These are phyloP conservation scores for Conus betulinus DNA, from an alignment of 1,140 invertebrate species.

Conservation along the genomic window DNA sequence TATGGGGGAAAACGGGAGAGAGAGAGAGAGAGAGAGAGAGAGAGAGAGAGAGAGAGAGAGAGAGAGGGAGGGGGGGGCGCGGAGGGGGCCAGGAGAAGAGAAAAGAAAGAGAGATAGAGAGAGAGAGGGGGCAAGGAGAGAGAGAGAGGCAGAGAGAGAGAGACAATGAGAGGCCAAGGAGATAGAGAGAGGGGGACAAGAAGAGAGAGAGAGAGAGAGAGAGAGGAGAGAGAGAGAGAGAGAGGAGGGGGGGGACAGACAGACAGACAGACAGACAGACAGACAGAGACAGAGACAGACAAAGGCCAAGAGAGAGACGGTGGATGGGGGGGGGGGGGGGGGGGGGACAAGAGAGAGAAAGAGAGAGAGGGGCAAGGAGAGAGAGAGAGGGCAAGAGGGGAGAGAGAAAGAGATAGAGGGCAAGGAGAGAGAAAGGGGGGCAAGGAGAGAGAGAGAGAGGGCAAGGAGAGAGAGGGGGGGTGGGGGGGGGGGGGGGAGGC, in stretches of 20 bases:
- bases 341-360: neutral
- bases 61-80: neutral
- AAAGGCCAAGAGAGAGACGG: neutral
- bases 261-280: conserved; percentile 1
- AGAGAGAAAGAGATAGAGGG: neutral
- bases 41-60: conserved; percentile 15
- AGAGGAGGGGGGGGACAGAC: neutral
- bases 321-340: neutral
- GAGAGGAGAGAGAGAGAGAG: conserved; percentile 17
- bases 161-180: neutral
- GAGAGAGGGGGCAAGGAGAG: too few species aligned
- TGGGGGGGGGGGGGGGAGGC: too few species aligned
- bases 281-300: neutral
- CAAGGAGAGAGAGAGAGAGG: neutral
- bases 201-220: conserved; percentile 3
- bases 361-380: neutral
- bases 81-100: too few species aligned
- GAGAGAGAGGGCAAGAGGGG: too few species aligned
- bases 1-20: neutral
- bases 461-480: too few species aligned
- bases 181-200: neutral
- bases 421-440: neutral
- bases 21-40: conserved; percentile 18
- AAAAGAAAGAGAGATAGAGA: too few species aligned
- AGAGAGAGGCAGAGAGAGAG: conserved; percentile 17